Percentiles rank a stretch among this genome's conserved stretches.
Conservation (phyloP, 2,113 vertebrate genomes). For the Bos indicus region DNA sequence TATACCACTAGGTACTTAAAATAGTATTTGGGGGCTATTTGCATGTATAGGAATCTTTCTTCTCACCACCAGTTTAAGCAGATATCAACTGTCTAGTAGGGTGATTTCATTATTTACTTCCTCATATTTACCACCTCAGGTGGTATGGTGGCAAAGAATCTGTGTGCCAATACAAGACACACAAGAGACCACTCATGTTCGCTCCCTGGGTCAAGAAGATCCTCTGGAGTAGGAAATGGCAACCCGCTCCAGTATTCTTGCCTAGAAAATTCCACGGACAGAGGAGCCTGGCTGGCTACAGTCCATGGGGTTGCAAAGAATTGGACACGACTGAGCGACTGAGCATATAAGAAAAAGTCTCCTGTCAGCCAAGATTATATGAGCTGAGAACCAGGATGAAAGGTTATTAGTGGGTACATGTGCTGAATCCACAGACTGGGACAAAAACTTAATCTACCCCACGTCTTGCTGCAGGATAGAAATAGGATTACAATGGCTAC, state of each 20-base stretch:
- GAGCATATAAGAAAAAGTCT: neutral
- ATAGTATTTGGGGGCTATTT: conserved; percentile 54
- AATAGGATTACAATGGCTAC: neutral
- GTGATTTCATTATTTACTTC: conserved; percentile 47
- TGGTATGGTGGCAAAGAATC: neutral
- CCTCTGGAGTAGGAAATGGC: neutral
- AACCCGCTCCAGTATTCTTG: neutral
- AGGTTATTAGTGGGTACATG: neutral
- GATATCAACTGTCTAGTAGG: conserved; percentile 34
- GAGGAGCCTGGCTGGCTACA: neutral
- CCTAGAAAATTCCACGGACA: neutral
- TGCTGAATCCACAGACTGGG: neutral
- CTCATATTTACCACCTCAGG: neutral
- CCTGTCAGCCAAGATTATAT: conserved; percentile 5
- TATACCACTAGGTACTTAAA: conserved; percentile 3
- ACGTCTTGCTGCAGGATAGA: neutral
- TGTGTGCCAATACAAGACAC: neutral
- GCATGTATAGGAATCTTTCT: conserved; percentile 33
- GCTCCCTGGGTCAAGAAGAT: neutral
- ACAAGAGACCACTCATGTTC: neutral
- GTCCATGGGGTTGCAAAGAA: neutral
- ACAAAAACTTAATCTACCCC: neutral
- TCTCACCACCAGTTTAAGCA: conserved; percentile 25
- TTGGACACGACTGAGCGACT: neutral
- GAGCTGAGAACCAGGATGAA: neutral